Conservation (phyloP, 2,888 invertebrate genomes). For the Lapara coniferarum region DNA sequence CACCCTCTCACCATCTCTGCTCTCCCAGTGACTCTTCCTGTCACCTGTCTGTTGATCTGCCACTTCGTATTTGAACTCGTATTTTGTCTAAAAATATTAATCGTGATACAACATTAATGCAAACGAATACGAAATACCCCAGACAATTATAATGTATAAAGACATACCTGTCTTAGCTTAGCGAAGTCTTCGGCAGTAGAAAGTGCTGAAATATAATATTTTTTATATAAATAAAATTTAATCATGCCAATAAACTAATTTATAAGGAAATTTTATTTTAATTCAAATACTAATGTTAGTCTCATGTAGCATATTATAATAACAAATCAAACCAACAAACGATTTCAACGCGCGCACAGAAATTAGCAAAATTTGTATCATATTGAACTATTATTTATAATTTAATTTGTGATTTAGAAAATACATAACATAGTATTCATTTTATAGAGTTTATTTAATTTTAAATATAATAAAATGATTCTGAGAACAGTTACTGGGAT, state of each 20-base stretch:
- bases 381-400: neutral
- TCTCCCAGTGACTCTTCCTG: conserved; percentile 79
- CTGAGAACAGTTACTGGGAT: neutral
- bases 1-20: conserved; percentile 77
- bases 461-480: neutral
- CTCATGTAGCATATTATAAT: neutral
- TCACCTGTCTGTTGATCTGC: conserved; percentile 81
- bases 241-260: too few relatives aligned
- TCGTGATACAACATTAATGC: too few relatives aligned
- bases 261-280: too few relatives aligned
- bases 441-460: neutral
- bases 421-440: neutral
- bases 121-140: too few relatives aligned
- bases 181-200: neutral
- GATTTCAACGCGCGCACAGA: neutral
- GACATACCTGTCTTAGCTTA: neutral
- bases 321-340: neutral
- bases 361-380: neutral
- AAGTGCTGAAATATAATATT: neutral
- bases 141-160: neutral
- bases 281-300: too few relatives aligned
- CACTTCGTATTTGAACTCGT: conserved; percentile 81
- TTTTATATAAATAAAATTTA: too few relatives aligned
- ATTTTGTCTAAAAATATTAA: conserved; percentile 58
- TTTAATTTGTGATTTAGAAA: too few relatives aligned